phyloP scores from a whole-genome alignment of 30 jellyfish, hydroid and myxozoan species.

The Hydractinia echinata region DNA sequence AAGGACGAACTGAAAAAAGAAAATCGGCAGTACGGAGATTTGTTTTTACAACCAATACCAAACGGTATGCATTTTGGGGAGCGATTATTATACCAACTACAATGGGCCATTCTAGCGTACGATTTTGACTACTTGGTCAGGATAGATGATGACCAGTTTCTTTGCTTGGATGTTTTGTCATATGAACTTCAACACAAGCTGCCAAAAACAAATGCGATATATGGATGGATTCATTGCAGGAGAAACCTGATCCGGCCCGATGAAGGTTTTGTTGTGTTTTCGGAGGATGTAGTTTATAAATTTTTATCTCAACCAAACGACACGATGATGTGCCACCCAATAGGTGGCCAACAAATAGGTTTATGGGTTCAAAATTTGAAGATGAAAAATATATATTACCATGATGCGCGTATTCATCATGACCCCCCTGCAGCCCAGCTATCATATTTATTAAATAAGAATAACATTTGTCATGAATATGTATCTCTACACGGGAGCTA shows the following conservation, averaged over 20 bases:
- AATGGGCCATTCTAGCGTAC: conserved; percentile 72
- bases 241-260: conserved; percentile 62
- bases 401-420: conserved; percentile 60
- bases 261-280: conserved; percentile 54
- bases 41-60: conserved; percentile 42
- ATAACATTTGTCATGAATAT: conserved; percentile 43
- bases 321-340: conserved; percentile 54
- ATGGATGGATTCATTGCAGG: conserved; percentile 71
- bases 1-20: conserved; percentile 22
- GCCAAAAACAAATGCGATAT: conserved; percentile 36
- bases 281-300: conserved; percentile 53
- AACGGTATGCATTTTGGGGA: conserved; percentile 79
- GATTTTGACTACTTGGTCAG: conserved; percentile 73
- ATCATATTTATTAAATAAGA: not conserved
- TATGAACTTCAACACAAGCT: conserved; percentile 52
- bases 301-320: conserved; percentile 56
- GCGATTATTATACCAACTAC: conserved; percentile 65
- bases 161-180: conserved; percentile 49
- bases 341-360: conserved; percentile 83
- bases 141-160: conserved; percentile 64
- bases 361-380: conserved; percentile 55
- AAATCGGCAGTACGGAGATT: conserved; percentile 29
- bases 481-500: conserved; percentile 72
- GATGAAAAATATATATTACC: conserved; percentile 28
- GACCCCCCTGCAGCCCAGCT: conserved; percentile 32